Evolutionary conservation across 1,140 invertebrate species (phyloP).

Genomic region (Charaxes varanes): DNA sequence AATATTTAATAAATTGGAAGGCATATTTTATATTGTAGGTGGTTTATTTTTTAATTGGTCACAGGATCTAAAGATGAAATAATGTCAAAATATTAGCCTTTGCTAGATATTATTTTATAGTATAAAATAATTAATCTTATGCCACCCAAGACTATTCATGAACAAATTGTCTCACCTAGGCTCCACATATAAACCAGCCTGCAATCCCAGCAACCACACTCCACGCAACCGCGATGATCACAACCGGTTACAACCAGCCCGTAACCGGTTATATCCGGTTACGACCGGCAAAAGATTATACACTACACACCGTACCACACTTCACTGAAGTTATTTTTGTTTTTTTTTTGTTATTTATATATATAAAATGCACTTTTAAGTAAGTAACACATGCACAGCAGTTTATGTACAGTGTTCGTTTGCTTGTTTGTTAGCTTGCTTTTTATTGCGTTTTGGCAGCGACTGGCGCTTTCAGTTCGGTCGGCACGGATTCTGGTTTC

Average conservation of each 20-base stretch:
- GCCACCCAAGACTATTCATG: background rate
- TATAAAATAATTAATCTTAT: no score
- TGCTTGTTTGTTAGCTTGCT: slow-evolving; percentile 12
- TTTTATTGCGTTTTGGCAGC: slow-evolving; percentile 38
- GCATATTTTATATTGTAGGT: background rate
- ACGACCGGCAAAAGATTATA: slow-evolving; percentile 13
- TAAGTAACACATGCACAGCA: slow-evolving; percentile 26
- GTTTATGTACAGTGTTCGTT: slow-evolving; percentile 20
- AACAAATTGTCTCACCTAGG: slow-evolving; percentile 42
- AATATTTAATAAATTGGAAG: background rate
- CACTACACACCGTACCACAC: slow-evolving; percentile 21
- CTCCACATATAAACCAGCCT: slow-evolving; percentile 34
- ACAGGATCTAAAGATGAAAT: background rate
- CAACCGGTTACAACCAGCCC: slow-evolving; percentile 9
- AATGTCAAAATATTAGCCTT: background rate
- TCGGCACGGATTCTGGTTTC: slow-evolving; percentile 27
- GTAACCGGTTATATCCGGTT: slow-evolving; percentile 10
- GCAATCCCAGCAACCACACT: slow-evolving; percentile 31
- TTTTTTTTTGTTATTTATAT: slow-evolving; percentile 23
- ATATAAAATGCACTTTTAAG: slow-evolving; percentile 34
- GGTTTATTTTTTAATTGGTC: background rate
- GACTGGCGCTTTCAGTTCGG: slow-evolving; percentile 28
- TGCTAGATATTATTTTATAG: slow-evolving; percentile 3
- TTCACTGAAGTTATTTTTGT: slow-evolving; percentile 13
- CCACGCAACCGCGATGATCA: no score